These are phyloP conservation scores for Coreoperca whiteheadi DNA, from an alignment of 2,113 vertebrate species.

Conservation along the genomic window DNA sequence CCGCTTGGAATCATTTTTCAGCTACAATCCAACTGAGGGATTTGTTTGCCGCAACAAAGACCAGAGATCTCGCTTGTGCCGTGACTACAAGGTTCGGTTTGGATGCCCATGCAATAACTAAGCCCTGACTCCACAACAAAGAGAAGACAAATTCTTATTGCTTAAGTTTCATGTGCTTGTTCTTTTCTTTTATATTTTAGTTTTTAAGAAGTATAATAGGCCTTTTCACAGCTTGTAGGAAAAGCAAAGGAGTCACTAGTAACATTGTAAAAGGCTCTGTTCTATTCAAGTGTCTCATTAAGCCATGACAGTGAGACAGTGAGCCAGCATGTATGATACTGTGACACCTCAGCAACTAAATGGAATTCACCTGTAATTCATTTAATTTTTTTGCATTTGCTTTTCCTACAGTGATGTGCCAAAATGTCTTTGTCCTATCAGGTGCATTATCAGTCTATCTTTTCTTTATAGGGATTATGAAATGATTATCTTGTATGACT, in stretches of 20 bases:
- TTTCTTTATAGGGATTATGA: neutral
- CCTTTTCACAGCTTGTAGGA: neutral
- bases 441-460: neutral
- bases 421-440: neutral
- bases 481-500: neutral
- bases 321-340: neutral
- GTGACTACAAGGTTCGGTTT: slow-evolving; percentile 62
- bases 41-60: slow-evolving; percentile 30
- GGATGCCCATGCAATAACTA: slow-evolving; percentile 35
- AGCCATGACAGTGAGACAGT: neutral
- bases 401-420: neutral
- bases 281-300: neutral
- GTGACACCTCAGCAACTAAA: neutral
- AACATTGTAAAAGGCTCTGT: neutral
- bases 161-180: neutral
- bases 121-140: neutral
- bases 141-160: neutral
- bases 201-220: neutral
- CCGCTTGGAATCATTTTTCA: slow-evolving; percentile 10
- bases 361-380: neutral
- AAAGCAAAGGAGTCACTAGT: neutral
- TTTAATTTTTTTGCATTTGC: neutral
- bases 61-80: neutral
- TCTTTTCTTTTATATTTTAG: neutral
- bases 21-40: slow-evolving; percentile 38